These are phyloP conservation scores for Centruroides sculpturatus DNA, from an alignment of 1,140 invertebrate species.

Conservation along the genomic window DNA sequence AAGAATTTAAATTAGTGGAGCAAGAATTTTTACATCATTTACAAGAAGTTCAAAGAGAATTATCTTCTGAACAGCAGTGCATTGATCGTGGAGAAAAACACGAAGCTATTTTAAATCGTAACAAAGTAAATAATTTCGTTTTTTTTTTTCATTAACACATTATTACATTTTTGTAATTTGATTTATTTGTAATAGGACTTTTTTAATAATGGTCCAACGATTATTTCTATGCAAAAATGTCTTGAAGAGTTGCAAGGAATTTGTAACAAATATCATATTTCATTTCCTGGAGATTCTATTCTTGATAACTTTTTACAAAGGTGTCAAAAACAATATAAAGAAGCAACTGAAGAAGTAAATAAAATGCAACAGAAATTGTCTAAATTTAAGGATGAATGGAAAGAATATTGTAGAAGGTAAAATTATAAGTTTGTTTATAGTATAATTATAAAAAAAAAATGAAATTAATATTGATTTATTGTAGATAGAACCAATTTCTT, in stretches of 20 bases:
- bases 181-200: no score
- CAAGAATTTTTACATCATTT: slow-evolving; percentile 66
- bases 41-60: slow-evolving; percentile 76
- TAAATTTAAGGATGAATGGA: slow-evolving; percentile 79
- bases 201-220: no score
- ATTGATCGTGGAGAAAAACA: slow-evolving; percentile 72
- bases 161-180: background rate
- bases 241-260: no score
- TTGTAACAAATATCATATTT: no score
- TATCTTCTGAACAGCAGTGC: slow-evolving; percentile 68
- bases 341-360: slow-evolving; percentile 50
- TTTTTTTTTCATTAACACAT: background rate
- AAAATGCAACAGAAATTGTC: slow-evolving; percentile 57
- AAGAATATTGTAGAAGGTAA: slow-evolving; percentile 60
- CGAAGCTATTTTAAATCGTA: slow-evolving; percentile 54
- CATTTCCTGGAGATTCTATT: no score
- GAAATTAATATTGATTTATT: no score
- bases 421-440: background rate
- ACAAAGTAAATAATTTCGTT: slow-evolving; percentile 32
- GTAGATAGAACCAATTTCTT: no score
- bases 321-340: slow-evolving; percentile 53
- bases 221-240: no score
- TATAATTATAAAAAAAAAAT: no score
- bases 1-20: slow-evolving; percentile 81
- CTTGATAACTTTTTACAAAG: slow-evolving; percentile 26